These are phyloP conservation scores for Danio jaintianensis DNA, from an alignment of 2,797 vertebrate genomes.

Conservation along the genomic window DNA sequence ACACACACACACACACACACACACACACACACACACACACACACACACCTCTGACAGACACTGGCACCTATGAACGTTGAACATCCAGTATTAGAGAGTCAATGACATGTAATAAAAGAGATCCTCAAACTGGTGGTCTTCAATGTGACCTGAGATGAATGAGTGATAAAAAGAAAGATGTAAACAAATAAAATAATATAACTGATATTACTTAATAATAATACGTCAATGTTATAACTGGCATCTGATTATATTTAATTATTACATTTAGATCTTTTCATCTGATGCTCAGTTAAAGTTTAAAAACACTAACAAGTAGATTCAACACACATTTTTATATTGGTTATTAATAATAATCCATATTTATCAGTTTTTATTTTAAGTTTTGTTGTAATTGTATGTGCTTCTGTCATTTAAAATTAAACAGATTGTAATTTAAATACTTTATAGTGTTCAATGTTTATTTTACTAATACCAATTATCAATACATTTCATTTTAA, in stretches of 20 bases:
- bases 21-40: no score
- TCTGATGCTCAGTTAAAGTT: no score
- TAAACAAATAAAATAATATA: neutral
- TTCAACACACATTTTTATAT: neutral
- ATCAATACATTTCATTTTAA: no score
- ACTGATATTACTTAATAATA: neutral
- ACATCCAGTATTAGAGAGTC: constrained; percentile 24
- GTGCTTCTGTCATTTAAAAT: no score
- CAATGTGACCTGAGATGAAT: neutral
- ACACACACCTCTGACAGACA: neutral
- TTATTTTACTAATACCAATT: no score
- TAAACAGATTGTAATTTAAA: no score
- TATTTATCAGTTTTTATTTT: neutral
- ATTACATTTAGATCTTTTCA: no score
- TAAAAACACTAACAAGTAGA: no score
- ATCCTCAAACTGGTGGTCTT: constrained; percentile 10
- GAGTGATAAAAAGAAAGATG: neutral
- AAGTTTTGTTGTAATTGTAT: no score
- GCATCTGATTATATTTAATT: no score
- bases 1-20: no score
- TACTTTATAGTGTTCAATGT: no score
- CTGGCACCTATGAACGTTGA: constrained; percentile 35
- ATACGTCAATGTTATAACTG: neutral
- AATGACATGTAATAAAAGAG: constrained; percentile 14
- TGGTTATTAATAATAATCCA: neutral